phyloP scores from a whole-genome alignment of 2,797 vertebrate genomes.

The Kryptolebias ocellatus region DNA sequence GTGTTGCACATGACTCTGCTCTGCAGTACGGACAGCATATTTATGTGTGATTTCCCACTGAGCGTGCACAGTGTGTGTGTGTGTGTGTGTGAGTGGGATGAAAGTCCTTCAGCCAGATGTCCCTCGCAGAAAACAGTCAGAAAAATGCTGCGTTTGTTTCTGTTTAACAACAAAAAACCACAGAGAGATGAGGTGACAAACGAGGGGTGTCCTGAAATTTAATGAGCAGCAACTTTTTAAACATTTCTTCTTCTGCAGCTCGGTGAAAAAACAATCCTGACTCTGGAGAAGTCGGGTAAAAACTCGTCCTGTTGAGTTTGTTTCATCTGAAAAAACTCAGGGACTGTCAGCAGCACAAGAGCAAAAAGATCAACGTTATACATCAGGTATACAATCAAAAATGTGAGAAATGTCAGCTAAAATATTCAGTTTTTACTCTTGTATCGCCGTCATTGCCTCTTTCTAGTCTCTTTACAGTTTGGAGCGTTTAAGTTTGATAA shows the following conservation, averaged over 20 bases:
- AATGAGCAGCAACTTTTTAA: background rate
- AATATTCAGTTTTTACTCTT: too few species aligned
- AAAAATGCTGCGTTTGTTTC: too few species aligned
- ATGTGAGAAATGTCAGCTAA: too few species aligned
- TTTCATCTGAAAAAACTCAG: slow-evolving; percentile 11
- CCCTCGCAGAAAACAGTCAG: background rate
- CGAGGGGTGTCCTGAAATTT: background rate
- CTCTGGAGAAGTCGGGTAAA: background rate
- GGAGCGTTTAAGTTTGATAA: too few species aligned
- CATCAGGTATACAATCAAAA: too few species aligned
- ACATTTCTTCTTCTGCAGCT: background rate
- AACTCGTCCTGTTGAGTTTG: slow-evolving; percentile 2
- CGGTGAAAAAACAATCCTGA: background rate
- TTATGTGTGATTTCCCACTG: slow-evolving; percentile 44
- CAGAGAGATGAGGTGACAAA: background rate
- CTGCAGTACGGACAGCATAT: slow-evolving; percentile 27
- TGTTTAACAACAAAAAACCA: too few species aligned
- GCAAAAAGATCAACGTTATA: too few species aligned
- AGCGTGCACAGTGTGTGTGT: slow-evolving; percentile 26
- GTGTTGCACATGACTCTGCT: slow-evolving; percentile 15
- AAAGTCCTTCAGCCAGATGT: slow-evolving; percentile 51
- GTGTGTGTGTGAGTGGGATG: slow-evolving; percentile 24
- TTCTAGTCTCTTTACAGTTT: too few species aligned
- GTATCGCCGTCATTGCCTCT: too few species aligned
- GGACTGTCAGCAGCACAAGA: too few species aligned